A percentile compares a stretch with the other conserved stretches of the same genome.
Evolutionary conservation across 1,140 invertebrate species (phyloP).

Genomic region (Mactra quadrangularis): DNA sequence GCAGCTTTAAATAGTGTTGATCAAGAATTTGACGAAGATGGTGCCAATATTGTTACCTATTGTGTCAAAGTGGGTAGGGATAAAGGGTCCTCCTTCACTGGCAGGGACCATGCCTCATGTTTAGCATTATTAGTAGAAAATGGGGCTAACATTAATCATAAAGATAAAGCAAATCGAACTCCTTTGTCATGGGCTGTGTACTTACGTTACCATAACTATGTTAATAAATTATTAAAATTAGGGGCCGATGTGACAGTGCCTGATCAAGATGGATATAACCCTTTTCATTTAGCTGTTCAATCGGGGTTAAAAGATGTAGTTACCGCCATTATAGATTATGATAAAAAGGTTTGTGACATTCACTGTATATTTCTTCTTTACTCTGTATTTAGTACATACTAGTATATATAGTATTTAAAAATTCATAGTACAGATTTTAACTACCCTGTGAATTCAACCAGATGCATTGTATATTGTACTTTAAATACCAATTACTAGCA

Average conservation of each 20-base stretch:
- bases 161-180: constrained; percentile 22
- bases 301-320: constrained; percentile 36
- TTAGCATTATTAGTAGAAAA: constrained; percentile 9
- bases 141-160: constrained; percentile 47
- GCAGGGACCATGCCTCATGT: constrained; percentile 42
- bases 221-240: constrained; percentile 29
- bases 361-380: too few relatives aligned
- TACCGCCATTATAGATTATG: constrained; percentile 18
- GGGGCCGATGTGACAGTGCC: constrained; percentile 23
- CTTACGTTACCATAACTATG: constrained; percentile 24
- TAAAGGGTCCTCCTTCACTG: constrained; percentile 15
- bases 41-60: constrained; percentile 37
- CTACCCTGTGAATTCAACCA: too few relatives aligned
- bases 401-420: too few relatives aligned
- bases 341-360: constrained; percentile 34
- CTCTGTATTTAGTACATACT: too few relatives aligned
- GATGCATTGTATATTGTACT: too few relatives aligned
- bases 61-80: constrained; percentile 42
- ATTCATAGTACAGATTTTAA: too few relatives aligned
- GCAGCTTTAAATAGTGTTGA: constrained; percentile 19
- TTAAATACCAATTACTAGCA: too few relatives aligned
- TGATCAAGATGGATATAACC: constrained; percentile 48
- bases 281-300: constrained; percentile 43
- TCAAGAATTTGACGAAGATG: constrained; percentile 52
- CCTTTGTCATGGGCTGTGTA: constrained; percentile 45